Percentiles rank a stretch among this genome's conserved stretches.
Evolutionary conservation across 2,888 invertebrate genomes (phyloP).

Genomic region (Theodoxus fluviatilis): DNA sequence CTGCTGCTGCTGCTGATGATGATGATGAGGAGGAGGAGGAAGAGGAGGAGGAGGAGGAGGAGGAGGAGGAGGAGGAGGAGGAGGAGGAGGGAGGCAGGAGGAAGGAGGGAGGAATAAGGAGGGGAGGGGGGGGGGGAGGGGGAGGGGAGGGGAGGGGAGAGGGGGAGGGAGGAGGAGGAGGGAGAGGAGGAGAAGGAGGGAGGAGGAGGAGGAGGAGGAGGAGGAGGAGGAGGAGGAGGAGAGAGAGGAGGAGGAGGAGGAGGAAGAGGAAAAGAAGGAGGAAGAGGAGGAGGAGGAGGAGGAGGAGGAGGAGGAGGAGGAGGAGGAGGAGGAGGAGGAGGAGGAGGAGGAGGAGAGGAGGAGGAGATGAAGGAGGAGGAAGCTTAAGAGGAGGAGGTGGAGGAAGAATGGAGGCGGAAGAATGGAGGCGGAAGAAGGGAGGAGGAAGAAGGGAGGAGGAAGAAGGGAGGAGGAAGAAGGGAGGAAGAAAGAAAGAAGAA

Average conservation of each 20-base stretch:
- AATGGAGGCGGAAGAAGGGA: background rate
- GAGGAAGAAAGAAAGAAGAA: background rate
- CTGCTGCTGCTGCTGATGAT: too few species aligned
- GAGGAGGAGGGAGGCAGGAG: too few species aligned
- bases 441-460: background rate
- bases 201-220: background rate
- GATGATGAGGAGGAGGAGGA: too few species aligned
- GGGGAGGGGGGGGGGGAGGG: too few species aligned
- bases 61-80: too few species aligned
- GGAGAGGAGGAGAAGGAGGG: background rate
- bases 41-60: too few species aligned
- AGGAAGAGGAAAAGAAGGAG: background rate
- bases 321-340: background rate
- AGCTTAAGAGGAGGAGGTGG: background rate
- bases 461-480: background rate
- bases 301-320: background rate
- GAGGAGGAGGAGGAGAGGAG: background rate
- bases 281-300: background rate
- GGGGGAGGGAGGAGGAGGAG: too few species aligned
- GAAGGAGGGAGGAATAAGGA: too few species aligned
- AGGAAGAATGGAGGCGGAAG: background rate
- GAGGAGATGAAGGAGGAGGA: background rate
- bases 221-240: background rate
- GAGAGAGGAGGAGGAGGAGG: slow-evolving; percentile 7
- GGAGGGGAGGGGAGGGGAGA: too few species aligned